Conservation (phyloP, 2,113 vertebrate genomes). For the Prolemur simus region DNA sequence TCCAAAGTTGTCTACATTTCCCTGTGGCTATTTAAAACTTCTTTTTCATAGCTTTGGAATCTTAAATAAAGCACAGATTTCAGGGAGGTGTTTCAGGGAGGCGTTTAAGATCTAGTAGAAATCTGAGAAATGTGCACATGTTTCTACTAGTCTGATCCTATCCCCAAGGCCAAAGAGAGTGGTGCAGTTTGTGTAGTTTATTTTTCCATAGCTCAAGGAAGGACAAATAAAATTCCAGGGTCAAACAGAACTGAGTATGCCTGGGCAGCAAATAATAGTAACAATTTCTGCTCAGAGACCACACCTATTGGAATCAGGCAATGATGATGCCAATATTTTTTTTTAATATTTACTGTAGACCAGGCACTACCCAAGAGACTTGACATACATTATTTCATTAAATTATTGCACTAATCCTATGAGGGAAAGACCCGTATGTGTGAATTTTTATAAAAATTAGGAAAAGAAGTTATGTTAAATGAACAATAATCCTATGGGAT, state of each 20-base stretch:
- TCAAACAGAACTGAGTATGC: neutral
- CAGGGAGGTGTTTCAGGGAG: conserved; percentile 31
- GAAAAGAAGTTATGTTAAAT: too few species aligned
- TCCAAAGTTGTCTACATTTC: neutral
- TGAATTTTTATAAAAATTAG: too few species aligned
- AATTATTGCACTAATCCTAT: neutral
- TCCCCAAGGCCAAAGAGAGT: neutral
- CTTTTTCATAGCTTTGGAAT: neutral
- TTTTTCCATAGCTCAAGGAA: neutral
- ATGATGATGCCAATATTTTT: neutral
- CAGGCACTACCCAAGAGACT: neutral
- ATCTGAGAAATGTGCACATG: neutral
- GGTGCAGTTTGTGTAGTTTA: neutral
- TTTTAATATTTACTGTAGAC: neutral
- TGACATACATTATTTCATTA: neutral
- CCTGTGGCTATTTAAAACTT: conserved; percentile 38
- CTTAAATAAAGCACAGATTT: conserved; percentile 33
- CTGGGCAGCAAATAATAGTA: neutral
- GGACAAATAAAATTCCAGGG: neutral
- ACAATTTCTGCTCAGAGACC: neutral
- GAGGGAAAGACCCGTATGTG: neutral
- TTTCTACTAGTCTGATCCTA: neutral
- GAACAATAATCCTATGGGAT: neutral
- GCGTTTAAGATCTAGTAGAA: conserved; percentile 22
- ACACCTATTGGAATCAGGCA: neutral